phyloP scores from a whole-genome alignment of 2,888 invertebrate genomes.

The Tridacna crocea region DNA sequence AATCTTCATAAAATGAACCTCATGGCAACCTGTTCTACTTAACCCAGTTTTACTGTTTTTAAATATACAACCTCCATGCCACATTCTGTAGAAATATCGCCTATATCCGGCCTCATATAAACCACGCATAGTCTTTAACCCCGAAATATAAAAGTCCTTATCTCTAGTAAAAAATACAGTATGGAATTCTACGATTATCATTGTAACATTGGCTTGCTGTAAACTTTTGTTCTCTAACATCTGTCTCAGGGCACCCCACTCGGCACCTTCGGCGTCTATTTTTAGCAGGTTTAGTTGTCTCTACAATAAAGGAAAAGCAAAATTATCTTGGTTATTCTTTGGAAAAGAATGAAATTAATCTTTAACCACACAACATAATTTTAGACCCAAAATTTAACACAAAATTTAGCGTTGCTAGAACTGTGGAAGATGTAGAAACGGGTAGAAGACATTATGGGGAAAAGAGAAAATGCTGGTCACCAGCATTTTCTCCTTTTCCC shows the following conservation, averaged over 20 bases:
- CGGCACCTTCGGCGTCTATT: slow-evolving; percentile 14
- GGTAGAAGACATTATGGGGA: no score
- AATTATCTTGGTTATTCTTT: neutral
- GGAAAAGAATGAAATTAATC: neutral
- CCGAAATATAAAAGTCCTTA: neutral
- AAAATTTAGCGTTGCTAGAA: no score
- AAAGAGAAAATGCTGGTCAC: no score
- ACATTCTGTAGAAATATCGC: slow-evolving; percentile 18
- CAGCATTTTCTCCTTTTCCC: no score
- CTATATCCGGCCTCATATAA: slow-evolving; percentile 10
- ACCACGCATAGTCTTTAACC: slow-evolving; percentile 14
- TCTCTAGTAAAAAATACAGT: neutral
- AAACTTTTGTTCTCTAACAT: slow-evolving; percentile 7
- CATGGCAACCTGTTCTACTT: slow-evolving; percentile 17
- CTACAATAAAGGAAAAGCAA: neutral
- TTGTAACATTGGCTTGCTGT: slow-evolving; percentile 18
- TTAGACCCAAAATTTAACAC: neutral
- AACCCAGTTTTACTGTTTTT: slow-evolving; percentile 8
- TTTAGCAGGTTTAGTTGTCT: neutral
- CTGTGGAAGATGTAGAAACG: no score
- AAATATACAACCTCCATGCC: slow-evolving; percentile 22
- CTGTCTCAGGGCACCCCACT: slow-evolving; percentile 6
- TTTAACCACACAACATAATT: neutral
- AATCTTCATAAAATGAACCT: slow-evolving; percentile 14
- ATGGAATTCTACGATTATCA: slow-evolving; percentile 8